Conservation (phyloP, 1,140 invertebrate species). For the Episyrphus balteatus region DNA sequence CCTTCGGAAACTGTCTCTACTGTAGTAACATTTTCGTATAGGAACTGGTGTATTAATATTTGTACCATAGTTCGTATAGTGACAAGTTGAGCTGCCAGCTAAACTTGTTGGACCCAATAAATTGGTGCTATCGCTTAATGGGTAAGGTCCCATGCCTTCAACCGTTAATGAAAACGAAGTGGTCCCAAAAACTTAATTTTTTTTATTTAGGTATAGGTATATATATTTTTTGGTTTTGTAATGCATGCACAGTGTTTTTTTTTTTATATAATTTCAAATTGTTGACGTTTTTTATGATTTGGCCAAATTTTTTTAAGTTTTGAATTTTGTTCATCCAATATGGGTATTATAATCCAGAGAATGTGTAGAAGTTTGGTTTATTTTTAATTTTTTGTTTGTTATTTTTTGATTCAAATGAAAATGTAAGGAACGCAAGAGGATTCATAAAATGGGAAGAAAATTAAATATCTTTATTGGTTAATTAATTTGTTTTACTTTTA, state of each 20-base stretch:
- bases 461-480: background rate
- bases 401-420: background rate
- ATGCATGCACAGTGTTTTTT: background rate
- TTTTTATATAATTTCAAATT: background rate
- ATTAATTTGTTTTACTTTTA: background rate
- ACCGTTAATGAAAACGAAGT: conserved; percentile 37
- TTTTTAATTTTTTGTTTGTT: no score
- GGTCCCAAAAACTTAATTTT: conserved; percentile 36
- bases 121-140: conserved; percentile 36
- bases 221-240: conserved; percentile 7
- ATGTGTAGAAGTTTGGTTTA: background rate
- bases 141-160: conserved; percentile 39
- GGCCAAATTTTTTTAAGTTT: background rate
- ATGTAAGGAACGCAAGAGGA: background rate
- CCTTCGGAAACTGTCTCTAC: conserved; percentile 30
- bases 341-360: no score
- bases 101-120: conserved; percentile 30
- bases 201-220: conserved; percentile 11
- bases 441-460: background rate
- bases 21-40: conserved; percentile 33
- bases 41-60: conserved; percentile 34
- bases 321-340: background rate
- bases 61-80: conserved; percentile 35
- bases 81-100: conserved; percentile 19
- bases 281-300: no score